Evolutionary conservation across 2,797 vertebrate genomes (phyloP), one percentile per base, ranked within the genome.

Genomic region (Lagodon rhomboides): DNA sequence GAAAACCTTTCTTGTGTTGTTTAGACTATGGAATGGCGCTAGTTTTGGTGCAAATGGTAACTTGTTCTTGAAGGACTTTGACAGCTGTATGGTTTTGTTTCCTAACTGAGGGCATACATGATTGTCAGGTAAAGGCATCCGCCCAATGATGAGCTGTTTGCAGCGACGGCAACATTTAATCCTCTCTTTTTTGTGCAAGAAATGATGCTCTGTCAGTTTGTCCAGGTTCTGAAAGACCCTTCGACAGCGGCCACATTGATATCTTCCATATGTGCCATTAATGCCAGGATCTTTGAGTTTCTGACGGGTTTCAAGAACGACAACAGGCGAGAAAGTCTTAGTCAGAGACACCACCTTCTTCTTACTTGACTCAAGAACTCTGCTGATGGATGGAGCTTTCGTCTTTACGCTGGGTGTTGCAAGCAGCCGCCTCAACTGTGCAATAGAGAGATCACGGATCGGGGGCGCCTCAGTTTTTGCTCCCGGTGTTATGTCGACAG

Each of bases 241-340:
- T 17, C 95, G 93, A 84, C 96, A 96, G 55, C 92, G 89, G 20
- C 94, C 94, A 69, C 96, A 96, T 68, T 96, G 95, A 84, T 95
- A 94, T 69, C 62, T 83, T 12, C 95, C 95, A 43, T 86, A 92
- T 43, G 75, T 49, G 1, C 85, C 88, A 27, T 90, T 91, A 38
- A 44, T 79, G 23, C 71, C 47, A 17, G 89, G 72, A 85, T 92
- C 92, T 74, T 89, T 70, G 20, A 96, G 93, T 84, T 93, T 95
- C 67, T 96, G 95, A 38, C 94, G 95, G 0, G 96, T 96, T 85
- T 95, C 95, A 25, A 96, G 94, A 60, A 94, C 88, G 25, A 96
- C 95, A 56, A 96, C 94, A n/a, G 96, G 96, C 10, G 93, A 95
- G 27, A 95, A 92, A 58, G 90, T 92, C 85, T 93, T 95, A 2